A percentile compares a stretch with the other conserved stretches of the same genome.
These are phyloP conservation scores for Xenops minutus DNA, from an alignment of 2,797 vertebrate species.

Conservation along the genomic window DNA sequence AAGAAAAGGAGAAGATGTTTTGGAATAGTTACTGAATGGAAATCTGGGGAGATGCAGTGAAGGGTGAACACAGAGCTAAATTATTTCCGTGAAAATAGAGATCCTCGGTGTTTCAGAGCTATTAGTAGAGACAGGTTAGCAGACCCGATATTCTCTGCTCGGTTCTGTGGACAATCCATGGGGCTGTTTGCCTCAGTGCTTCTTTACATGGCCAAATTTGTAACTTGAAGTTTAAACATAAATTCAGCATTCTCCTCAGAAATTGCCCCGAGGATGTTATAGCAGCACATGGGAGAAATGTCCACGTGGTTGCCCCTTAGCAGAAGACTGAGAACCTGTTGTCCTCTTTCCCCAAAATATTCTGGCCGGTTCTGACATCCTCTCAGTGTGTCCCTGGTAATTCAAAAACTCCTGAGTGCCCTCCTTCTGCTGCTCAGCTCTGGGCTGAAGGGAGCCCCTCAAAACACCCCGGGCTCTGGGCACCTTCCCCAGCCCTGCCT, in stretches of 20 bases:
- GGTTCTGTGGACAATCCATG: no score
- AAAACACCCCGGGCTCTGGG: accelerated
- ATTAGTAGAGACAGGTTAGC: background rate
- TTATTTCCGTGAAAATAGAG: background rate
- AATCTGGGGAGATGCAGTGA: background rate
- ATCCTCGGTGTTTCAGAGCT: background rate
- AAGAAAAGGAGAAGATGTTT: background rate
- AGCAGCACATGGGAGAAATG: background rate
- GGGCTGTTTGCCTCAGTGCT: background rate
- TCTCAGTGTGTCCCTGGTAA: background rate
- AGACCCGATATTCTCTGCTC: background rate
- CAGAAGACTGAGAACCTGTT: background rate
- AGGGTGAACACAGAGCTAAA: no score
- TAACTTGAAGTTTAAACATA: background rate
- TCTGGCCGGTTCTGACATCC: background rate
- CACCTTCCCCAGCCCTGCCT: background rate
- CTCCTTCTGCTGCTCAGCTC: background rate
- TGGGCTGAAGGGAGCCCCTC: background rate
- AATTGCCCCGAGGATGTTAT: background rate
- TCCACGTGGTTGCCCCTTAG: background rate
- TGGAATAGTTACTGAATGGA: background rate
- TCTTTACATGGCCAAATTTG: no score
- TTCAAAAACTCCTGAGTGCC: background rate
- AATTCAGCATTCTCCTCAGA: background rate
- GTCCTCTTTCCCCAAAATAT: background rate